Evolutionary conservation across 92 coral and sea anemone species (phyloP).

Genomic region (Zoanthus gigantus): DNA sequence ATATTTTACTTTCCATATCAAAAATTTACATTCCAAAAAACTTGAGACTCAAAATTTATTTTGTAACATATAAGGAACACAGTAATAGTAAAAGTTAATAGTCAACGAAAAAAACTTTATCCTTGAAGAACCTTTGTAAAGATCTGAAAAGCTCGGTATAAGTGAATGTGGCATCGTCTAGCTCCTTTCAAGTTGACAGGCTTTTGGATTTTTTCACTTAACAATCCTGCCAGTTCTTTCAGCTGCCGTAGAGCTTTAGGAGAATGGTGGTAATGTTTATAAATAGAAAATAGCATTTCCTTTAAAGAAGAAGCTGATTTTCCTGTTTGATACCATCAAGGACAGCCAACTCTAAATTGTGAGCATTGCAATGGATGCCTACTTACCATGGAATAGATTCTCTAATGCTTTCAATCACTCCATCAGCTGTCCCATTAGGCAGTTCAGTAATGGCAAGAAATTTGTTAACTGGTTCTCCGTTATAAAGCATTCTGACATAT

Average conservation of each 20-base stretch:
- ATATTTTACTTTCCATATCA: no score
- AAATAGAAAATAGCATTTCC: constrained; percentile 31
- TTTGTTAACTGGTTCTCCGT: not conserved
- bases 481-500: not conserved
- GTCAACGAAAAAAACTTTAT: no score
- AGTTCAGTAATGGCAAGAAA: not conserved
- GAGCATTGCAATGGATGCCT: not conserved
- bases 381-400: not conserved
- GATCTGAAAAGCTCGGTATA: not conserved
- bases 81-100: no score
- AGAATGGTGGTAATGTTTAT: constrained; percentile 44
- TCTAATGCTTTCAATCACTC: not conserved
- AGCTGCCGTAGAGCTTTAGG: constrained; percentile 40
- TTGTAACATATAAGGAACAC: no score
- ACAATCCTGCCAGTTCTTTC: constrained; percentile 44
- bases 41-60: no score
- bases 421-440: not conserved
- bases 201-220: constrained; percentile 26
- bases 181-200: constrained; percentile 41
- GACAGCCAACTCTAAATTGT: not conserved
- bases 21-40: no score
- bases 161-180: constrained; percentile 22
- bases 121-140: not conserved
- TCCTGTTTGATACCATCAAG: not conserved
- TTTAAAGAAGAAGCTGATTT: not conserved